Base-by-base conservation (phyloP, 30 jellyfish, hydroid and myxozoan genomes). In the Hydra vulgaris region DNA sequence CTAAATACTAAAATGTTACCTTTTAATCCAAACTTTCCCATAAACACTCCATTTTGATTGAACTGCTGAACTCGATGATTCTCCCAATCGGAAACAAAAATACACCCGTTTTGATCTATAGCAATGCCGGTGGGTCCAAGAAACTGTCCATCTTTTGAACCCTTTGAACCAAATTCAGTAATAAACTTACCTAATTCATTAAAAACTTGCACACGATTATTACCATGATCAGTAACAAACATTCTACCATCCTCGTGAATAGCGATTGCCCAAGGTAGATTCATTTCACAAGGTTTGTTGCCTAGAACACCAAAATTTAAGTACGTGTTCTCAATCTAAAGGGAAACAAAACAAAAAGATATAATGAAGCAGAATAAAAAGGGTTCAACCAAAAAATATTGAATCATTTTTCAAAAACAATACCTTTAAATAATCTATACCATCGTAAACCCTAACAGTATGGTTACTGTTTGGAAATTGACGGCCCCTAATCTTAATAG, bases 121-220 rank as follows among this genome's bases (percentile, higher is more conserved):
- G 94, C 92, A 22, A 91, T 83, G 1, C 97, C 97, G 19, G 95
- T 83, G 18, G 97, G 97, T 26, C 97, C 97, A 20, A 71, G 61
- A 79, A 91, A 91, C 80, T 86, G 96, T 12, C 97, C 97, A 54
- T 91, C 96, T 78, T 84, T 72, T n/a, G 95, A 69, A 1, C 97
- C 97, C 69, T 81, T 80, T 71, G 86, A 82, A 7, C 97, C 97
- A 77, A 91, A 91, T 25, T 92, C 91, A 72, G 81, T 68, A 67
- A 78, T 76, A 26, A 73, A 82, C 27, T 70, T 79, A 7, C 97
- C 97, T 86, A 91, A 74, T 78, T 87, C 76, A 66, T 86, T 94
- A 70, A 79, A 91, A 1, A 85, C 88, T 73, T 91, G 97, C 0
- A 91, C 96, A 20, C 97, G 82, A 88, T 91, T 81, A 86, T 91